phyloP scores from a whole-genome alignment of 1,140 invertebrate genomes.

The Hetaerina americana region DNA sequence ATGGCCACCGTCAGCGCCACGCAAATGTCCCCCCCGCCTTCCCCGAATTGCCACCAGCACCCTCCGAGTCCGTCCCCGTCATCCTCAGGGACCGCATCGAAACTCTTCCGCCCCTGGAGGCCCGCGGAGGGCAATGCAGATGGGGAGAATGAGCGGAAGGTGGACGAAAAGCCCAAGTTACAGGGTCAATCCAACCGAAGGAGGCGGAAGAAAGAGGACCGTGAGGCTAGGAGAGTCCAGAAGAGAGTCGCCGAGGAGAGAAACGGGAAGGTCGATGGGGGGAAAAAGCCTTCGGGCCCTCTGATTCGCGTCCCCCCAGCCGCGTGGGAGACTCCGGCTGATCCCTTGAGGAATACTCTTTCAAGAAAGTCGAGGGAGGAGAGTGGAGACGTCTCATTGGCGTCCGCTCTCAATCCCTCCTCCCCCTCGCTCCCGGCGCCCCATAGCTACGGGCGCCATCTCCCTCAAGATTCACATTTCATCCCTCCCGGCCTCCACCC shows the following conservation, averaged over 20 bases:
- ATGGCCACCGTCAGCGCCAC: not conserved
- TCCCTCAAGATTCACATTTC: too few relatives aligned
- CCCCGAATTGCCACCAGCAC: not conserved
- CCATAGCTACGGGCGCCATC: too few relatives aligned
- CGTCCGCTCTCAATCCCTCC: not conserved
- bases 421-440: not conserved
- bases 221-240: not conserved
- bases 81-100: not conserved
- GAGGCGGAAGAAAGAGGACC: not conserved
- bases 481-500: not conserved
- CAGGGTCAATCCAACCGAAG: not conserved
- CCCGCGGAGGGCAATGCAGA: not conserved
- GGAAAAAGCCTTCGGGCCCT: not conserved
- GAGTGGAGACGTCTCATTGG: not conserved
- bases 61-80: not conserved
- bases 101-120: not conserved
- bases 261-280: not conserved
- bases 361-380: not conserved
- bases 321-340: not conserved
- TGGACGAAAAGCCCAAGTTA: not conserved
- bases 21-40: not conserved
- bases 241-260: not conserved
- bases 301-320: not conserved
- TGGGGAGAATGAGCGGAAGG: not conserved
- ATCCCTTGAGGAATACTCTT: not conserved